A percentile compares a stretch with the other conserved stretches of the same genome.
phyloP scores from a whole-genome alignment of 2,797 vertebrate genomes.

The Pangasius sanitwongsei region DNA sequence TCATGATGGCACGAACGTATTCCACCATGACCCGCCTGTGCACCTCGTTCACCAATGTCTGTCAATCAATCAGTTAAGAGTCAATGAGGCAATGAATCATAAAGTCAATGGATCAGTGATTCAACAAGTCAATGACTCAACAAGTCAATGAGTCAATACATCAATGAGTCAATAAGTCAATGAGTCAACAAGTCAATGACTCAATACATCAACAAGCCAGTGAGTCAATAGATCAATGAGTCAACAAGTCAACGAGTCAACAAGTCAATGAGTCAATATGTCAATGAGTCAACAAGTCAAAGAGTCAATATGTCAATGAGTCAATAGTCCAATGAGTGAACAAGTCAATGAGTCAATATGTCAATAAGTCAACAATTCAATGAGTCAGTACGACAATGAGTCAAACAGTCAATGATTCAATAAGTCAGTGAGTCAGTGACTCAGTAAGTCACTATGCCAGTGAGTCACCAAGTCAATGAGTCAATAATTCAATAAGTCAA shows the following conservation, averaged over 20 bases:
- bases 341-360: too few species aligned
- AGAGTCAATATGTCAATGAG: neutral
- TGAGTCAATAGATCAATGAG: neutral
- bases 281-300: too few species aligned
- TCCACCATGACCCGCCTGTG: slow-evolving; percentile 87
- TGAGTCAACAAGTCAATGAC: neutral
- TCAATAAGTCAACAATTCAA: neutral
- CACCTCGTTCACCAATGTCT: slow-evolving; percentile 86
- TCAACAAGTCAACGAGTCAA: neutral
- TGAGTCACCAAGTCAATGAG: neutral
- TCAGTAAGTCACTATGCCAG: neutral
- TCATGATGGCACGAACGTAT: slow-evolving; percentile 86
- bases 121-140: neutral
- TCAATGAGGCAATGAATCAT: neutral
- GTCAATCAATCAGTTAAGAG: slow-evolving; percentile 20
- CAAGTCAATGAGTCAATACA: neutral
- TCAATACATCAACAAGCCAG: neutral
- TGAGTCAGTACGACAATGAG: neutral
- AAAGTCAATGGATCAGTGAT: neutral
- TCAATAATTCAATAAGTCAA: neutral
- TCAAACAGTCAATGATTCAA: neutral
- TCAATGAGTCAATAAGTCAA: neutral
- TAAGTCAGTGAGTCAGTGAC: neutral
- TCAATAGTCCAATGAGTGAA: neutral
- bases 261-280: too few species aligned